Evolutionary conservation across 2,113 vertebrate genomes (phyloP).

Genomic region (Grus americana): DNA sequence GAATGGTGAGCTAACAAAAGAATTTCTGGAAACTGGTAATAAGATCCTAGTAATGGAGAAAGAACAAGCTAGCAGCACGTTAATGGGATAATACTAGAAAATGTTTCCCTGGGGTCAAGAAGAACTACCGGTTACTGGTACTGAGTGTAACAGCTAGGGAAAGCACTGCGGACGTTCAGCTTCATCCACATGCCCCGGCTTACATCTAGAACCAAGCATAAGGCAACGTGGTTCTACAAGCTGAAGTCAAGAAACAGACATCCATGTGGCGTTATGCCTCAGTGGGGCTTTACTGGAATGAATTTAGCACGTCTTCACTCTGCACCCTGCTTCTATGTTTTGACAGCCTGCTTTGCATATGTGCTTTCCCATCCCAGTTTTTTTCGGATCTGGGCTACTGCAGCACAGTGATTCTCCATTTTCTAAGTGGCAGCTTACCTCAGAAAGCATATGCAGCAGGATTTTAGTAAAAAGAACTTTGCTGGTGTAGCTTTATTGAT

Average conservation of each 20-base stretch:
- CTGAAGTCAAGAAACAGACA: background rate
- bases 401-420: background rate
- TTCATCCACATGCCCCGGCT: background rate
- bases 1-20: background rate
- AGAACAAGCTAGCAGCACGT: background rate
- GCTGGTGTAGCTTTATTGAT: background rate
- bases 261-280: accelerated
- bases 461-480: background rate
- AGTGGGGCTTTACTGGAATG: background rate
- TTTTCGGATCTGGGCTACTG: background rate
- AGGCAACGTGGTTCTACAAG: background rate
- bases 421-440: background rate
- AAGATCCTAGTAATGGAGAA: background rate
- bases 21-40: background rate
- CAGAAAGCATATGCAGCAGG: background rate
- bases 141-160: background rate
- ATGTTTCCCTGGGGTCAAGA: background rate
- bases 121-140: background rate
- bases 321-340: background rate
- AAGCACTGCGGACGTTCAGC: background rate
- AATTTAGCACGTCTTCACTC: background rate
- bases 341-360: background rate
- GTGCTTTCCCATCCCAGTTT: background rate
- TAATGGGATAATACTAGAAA: background rate
- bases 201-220: background rate